Conservation (phyloP, 2,888 invertebrate genomes). For the Archaeoteleia sp. region DNA sequence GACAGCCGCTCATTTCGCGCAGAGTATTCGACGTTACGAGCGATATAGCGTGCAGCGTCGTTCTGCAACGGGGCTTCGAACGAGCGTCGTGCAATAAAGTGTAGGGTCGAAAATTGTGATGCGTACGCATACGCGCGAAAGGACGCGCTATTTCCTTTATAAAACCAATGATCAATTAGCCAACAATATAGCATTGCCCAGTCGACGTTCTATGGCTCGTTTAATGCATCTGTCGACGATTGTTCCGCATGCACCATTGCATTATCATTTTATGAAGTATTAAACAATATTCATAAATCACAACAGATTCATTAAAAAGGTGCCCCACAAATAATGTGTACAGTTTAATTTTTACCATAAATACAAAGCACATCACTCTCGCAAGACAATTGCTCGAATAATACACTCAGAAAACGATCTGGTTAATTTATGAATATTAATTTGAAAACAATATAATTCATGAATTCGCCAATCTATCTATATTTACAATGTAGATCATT, state of each 20-base stretch:
- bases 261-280: neutral
- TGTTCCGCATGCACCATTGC: conserved; percentile 21
- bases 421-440: too few species aligned
- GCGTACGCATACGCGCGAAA: conserved; percentile 43
- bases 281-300: conserved; percentile 22
- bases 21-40: conserved; percentile 48
- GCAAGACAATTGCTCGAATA: too few species aligned
- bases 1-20: conserved; percentile 54
- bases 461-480: too few species aligned
- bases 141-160: conserved; percentile 48
- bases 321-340: too few species aligned
- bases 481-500: too few species aligned
- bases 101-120: conserved; percentile 54
- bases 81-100: conserved; percentile 53
- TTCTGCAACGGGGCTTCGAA: conserved; percentile 47
- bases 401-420: too few species aligned
- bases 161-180: conserved; percentile 55
- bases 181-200: conserved; percentile 26
- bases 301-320: too few species aligned
- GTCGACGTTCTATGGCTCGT: conserved; percentile 28
- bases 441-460: too few species aligned
- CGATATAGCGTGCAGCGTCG: conserved; percentile 51
- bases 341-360: too few species aligned
- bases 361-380: too few species aligned
- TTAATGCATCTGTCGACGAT: conserved; percentile 49